These are phyloP conservation scores for Pararge aegeria DNA, from an alignment of 1,140 invertebrate species.

Conservation along the genomic window DNA sequence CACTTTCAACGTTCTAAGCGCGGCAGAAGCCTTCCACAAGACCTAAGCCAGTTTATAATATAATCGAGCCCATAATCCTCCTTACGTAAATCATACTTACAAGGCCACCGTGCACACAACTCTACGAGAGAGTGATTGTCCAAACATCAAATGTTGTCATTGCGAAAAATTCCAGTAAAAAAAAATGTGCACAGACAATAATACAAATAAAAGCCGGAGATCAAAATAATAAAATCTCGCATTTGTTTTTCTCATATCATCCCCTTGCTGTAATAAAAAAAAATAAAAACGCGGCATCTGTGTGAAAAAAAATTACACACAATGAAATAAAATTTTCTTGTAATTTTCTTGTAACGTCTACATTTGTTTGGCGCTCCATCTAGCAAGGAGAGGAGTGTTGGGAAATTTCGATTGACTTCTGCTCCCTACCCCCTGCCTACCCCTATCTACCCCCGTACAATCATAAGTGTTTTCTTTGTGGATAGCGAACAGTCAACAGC, in stretches of 20 bases:
- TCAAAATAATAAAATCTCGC: background rate
- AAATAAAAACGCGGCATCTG: background rate
- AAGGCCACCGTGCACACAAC: too few species aligned
- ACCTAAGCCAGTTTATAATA: too few species aligned
- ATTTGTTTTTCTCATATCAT: slow-evolving; percentile 1
- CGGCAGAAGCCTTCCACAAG: too few species aligned
- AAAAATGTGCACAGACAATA: too few species aligned
- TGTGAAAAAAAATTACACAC: slow-evolving; percentile 15
- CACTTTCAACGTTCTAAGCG: too few species aligned
- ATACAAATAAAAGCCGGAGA: slow-evolving; percentile 5
- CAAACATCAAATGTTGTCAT: too few species aligned
- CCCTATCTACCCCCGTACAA: slow-evolving; percentile 39
- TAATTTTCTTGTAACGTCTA: slow-evolving; percentile 13
- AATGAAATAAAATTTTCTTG: slow-evolving; percentile 20
- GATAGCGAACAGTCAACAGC: slow-evolving; percentile 58
- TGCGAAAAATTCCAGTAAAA: too few species aligned
- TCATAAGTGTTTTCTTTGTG: slow-evolving; percentile 75
- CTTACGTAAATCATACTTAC: too few species aligned
- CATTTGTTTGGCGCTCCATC: slow-evolving; percentile 17
- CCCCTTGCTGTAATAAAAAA: slow-evolving; percentile 2
- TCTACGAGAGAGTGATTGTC: too few species aligned
- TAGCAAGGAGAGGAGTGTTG: slow-evolving; percentile 28
- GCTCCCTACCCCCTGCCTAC: slow-evolving; percentile 28
- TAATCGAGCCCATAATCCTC: too few species aligned
- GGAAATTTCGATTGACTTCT: slow-evolving; percentile 64